Evolutionary conservation across 2,113 vertebrate genomes (phyloP).

Genomic region (Ochotona princeps): DNA sequence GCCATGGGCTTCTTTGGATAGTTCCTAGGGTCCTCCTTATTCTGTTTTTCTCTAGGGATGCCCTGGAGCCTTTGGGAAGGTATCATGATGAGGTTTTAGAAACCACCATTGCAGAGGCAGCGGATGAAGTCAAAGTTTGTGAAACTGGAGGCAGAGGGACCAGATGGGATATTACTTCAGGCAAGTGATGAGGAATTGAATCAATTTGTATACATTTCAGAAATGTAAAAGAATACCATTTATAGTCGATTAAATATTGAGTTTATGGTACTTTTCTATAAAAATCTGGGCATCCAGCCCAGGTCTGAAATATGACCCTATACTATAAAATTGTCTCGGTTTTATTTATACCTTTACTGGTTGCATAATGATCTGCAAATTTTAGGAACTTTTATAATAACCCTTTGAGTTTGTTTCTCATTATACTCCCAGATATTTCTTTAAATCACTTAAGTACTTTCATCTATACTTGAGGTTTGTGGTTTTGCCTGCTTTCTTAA

Average conservation of each 20-base stretch:
- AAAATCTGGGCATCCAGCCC: conserved; percentile 61
- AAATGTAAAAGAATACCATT: conserved; percentile 56
- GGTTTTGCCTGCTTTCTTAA: conserved; percentile 14
- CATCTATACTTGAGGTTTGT: conserved; percentile 43
- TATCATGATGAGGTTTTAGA: neutral
- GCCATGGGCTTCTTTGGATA: neutral
- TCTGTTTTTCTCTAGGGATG: neutral
- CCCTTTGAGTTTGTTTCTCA: conserved; percentile 7
- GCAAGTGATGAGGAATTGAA: conserved; percentile 10
- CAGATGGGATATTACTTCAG: neutral
- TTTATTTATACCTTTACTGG: conserved; percentile 54
- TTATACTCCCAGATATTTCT: conserved; percentile 1
- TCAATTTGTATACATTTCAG: conserved; percentile 6
- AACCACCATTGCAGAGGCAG: no score
- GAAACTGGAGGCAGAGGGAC: neutral
- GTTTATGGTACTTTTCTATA: conserved; percentile 51
- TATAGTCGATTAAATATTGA: conserved; percentile 21
- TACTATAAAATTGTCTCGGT: conserved; percentile 51
- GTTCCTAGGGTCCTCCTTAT: neutral
- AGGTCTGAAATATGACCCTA: conserved; percentile 53
- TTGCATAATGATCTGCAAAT: conserved; percentile 32
- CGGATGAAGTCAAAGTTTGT: neutral
- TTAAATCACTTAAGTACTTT: neutral
- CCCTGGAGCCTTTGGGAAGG: neutral
- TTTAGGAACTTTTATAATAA: conserved; percentile 42